Conservation (phyloP, 2,797 vertebrate species). For the Apogon talboti region DNA sequence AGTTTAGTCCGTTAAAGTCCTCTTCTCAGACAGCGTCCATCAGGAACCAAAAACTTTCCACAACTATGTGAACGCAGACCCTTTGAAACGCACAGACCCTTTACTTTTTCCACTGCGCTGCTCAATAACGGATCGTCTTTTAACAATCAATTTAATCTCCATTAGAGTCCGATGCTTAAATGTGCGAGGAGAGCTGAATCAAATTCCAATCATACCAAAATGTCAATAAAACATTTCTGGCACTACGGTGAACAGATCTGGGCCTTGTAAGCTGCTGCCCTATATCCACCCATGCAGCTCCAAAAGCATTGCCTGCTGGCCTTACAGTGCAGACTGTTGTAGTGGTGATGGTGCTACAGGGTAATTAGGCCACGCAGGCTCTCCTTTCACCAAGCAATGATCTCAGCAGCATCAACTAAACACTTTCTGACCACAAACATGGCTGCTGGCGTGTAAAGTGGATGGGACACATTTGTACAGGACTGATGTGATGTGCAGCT, state of each 20-base stretch:
- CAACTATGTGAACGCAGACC: constrained; percentile 15
- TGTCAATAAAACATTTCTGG: constrained; percentile 50
- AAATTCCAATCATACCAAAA: constrained; percentile 62
- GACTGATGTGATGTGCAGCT: constrained; percentile 56
- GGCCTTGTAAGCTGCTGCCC: constrained; percentile 55
- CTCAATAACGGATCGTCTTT: constrained; percentile 35
- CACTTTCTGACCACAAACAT: constrained; percentile 59
- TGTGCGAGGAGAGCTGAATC: constrained; percentile 55
- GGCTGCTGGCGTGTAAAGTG: constrained; percentile 32
- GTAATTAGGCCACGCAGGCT: constrained; percentile 71
- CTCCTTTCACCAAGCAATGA: constrained; percentile 53
- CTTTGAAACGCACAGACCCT: not conserved
- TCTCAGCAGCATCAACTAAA: constrained; percentile 59
- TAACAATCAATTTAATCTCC: constrained; percentile 34
- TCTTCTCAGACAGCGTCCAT: constrained; percentile 43
- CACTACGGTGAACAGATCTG: constrained; percentile 45
- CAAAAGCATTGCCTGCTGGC: constrained; percentile 60
- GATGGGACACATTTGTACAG: constrained; percentile 33
- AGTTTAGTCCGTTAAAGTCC: constrained; percentile 28
- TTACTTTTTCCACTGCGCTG: constrained; percentile 1
- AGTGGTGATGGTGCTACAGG: constrained; percentile 52
- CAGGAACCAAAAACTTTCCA: constrained; percentile 35
- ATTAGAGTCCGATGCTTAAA: constrained; percentile 40
- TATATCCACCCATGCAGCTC: constrained; percentile 55
- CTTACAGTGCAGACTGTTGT: constrained; percentile 51